These are phyloP conservation scores for Laterallus jamaicensis DNA, from an alignment of 2,113 vertebrate species.

Conservation along the genomic window DNA sequence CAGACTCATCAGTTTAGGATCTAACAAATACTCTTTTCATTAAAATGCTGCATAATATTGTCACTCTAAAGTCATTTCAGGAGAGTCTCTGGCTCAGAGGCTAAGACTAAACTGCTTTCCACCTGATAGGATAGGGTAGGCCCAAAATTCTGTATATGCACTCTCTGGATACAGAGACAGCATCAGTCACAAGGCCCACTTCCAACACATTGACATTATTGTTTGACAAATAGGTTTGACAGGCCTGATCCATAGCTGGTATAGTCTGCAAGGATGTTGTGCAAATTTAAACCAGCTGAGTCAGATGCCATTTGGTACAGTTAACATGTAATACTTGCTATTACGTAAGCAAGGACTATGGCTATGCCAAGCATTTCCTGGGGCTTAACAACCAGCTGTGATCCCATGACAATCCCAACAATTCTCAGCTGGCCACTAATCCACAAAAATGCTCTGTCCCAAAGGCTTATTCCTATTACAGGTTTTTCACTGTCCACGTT, in stretches of 20 bases:
- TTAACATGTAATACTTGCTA: constrained; percentile 16
- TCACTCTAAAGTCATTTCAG: background rate
- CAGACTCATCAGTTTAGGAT: background rate
- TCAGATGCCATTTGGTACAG: background rate
- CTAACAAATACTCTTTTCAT: background rate
- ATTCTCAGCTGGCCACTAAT: constrained; percentile 41
- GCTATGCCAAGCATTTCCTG: constrained; percentile 56
- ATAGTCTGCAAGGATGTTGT: background rate
- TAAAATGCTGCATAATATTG: background rate
- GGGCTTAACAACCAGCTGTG: constrained; percentile 50
- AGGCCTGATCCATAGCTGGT: background rate
- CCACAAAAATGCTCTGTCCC: constrained; percentile 15
- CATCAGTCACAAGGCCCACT: background rate
- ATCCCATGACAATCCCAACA: constrained; percentile 23
- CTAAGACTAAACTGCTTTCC: background rate
- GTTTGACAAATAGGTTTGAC: background rate
- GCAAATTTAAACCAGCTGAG: constrained; percentile 7
- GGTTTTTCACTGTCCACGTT: background rate
- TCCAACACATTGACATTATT: background rate
- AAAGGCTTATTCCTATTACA: constrained; percentile 4
- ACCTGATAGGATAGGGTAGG: background rate
- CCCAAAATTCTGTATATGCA: background rate
- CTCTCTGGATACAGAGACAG: background rate
- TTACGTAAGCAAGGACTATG: background rate
- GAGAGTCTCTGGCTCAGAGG: background rate